Base-by-base conservation (phyloP, 2,113 vertebrate species). In the Mus pahari region DNA sequence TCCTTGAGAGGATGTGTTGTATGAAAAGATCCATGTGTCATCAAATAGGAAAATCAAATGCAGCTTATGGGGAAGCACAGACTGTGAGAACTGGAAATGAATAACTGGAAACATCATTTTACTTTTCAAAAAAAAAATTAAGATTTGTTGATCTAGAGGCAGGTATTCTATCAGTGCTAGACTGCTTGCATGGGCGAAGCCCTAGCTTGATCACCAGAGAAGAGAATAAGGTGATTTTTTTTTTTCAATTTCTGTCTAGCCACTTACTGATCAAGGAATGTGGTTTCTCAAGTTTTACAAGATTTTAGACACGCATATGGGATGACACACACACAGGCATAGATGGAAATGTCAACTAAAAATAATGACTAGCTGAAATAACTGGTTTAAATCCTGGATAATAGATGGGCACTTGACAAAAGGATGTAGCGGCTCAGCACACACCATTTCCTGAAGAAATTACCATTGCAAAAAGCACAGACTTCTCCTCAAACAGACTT, bases 21-120 rank as follows among this genome's bases (percentile, higher is more conserved):
- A 16, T 79, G 68, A 96, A 86, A 94, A 94, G 48, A 36, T 48
- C 20, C 68, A 50, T 36, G 33, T 60, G 62, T 94, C 83, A 94
- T 95, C 84, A 91, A 94, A 73, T 39, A 75, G 24, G 82, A 91
- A 95, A 84, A 96, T 91, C 55, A 95, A 93, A 95, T 53, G 60
- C 68, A 92, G 68, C 89, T 91, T 96, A 45, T 7, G 31, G 70
- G 91, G 73, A 93, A 89, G 83, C 58, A 93, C 83, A 93, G 71
- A 91, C 82, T 78, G 31, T 96, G 74, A 96, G 82, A 92, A 70
- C 89, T 86, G 7, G 94, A 33, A 94, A 64, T 74, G 73, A 79
- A 42, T 74, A 74, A 78, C n/a, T n/a, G 7, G 10, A 16, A 31
- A n/a, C 77, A 78, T 94, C 14, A n/a, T 91, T 73, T 90, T 75